A percentile compares a stretch with the other conserved stretches of the same genome.
phyloP scores from a whole-genome alignment of 2,888 invertebrate genomes.

The Aporophyla lueneburgensis region DNA sequence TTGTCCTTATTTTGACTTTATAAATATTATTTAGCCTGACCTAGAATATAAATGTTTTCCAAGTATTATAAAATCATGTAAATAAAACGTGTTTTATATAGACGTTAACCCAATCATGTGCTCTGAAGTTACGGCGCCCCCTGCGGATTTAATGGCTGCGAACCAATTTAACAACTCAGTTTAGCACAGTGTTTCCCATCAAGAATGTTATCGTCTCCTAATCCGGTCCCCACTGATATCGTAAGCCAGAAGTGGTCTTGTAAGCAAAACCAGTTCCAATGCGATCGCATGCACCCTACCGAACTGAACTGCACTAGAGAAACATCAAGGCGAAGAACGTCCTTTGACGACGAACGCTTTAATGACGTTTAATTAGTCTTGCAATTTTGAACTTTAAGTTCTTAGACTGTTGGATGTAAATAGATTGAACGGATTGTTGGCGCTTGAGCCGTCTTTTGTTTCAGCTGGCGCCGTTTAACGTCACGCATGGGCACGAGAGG shows the following conservation, averaged over 20 bases:
- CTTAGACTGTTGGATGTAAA: conserved; percentile 71
- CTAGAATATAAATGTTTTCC: conserved; percentile 55
- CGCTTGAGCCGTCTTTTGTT: conserved; percentile 77
- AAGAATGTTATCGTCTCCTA: conserved; percentile 88
- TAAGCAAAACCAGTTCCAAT: conserved; percentile 86
- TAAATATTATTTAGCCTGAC: conserved; percentile 52
- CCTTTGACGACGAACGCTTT: conserved; percentile 73
- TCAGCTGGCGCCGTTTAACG: conserved; percentile 78
- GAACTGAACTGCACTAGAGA: conserved; percentile 79
- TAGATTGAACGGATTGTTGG: conserved; percentile 67
- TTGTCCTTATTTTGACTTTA: conserved; percentile 30
- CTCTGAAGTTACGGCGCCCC: conserved; percentile 77
- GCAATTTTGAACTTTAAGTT: conserved; percentile 76
- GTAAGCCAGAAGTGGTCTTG: conserved; percentile 88
- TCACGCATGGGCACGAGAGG: conserved; percentile 88
- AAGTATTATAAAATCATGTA: conserved; percentile 57
- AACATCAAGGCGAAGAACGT: conserved; percentile 78
- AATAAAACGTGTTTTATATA: conserved; percentile 74
- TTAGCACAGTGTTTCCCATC: conserved; percentile 86
- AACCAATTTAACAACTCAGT: conserved; percentile 84
- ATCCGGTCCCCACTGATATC: conserved; percentile 88
- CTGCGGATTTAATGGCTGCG: conserved; percentile 81
- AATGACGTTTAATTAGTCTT: conserved; percentile 66
- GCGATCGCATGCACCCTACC: conserved; percentile 84
- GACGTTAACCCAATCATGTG: conserved; percentile 75